Evolutionary conservation across 2,888 invertebrate species (phyloP), one percentile per base, ranked within the genome.

Genomic region (Quadroppia sp.): DNA sequence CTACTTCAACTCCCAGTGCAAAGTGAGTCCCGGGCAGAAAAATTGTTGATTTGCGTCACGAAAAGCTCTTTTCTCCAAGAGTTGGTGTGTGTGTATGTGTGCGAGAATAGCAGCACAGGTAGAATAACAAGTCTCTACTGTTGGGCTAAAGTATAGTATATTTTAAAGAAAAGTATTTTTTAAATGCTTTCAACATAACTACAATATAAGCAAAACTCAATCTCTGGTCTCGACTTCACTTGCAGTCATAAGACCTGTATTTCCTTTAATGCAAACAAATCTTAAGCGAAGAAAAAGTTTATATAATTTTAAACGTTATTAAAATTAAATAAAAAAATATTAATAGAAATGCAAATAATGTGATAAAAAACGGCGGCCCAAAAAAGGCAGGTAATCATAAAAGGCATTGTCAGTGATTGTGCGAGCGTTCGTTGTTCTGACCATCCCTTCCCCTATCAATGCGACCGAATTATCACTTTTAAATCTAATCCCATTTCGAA

Each of bases 1-100:
- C 15, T 7, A 59, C n/a, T n/a, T 15, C 7, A 36, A 36, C 28
- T 30, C 28, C 28, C 28, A 59, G 59, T 30, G 59, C 28, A 59
- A 13, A 48, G 30, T 36, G 64, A 36, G 64, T 36, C 36, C 32
- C 36, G 36, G 64, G 36, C 36, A 64, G 36, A 11, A 36, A 59
- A 64, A 64, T n/a, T 64, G 64, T n/a, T 64, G 64, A 64, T 64
- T 64, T 64, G 64, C 64, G 64, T 64, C 64, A 64, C 64, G 32
- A 40, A 64, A 50, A 40, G 36, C 40, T 64, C 32, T 40, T 64
- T 30, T n/a, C 9, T 20, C n/a, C 3, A 11, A 30, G 28, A 59
- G 59, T 59, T 15, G 30, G 59, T 59, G 59, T 30, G 59, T 28
- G 59, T 28, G 59, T n/a, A n/a, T n/a, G n/a, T n/a, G n/a, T n/a